Evolutionary conservation across 2,113 vertebrate species (phyloP).

Genomic region (Oenanthe melanoleuca): DNA sequence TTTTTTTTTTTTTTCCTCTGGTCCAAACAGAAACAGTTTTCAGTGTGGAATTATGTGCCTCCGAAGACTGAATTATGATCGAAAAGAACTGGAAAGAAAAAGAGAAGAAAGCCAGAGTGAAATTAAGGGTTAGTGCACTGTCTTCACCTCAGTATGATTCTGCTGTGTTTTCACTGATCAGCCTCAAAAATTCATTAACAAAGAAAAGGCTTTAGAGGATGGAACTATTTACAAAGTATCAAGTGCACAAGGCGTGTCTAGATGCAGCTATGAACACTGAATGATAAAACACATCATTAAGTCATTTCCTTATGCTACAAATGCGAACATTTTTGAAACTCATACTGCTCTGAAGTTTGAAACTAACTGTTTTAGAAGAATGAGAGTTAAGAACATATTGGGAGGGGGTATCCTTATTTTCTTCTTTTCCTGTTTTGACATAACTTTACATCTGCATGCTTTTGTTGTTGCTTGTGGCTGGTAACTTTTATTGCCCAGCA

Average conservation of each 20-base stretch:
- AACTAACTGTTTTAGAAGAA: background rate
- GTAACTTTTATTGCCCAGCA: background rate
- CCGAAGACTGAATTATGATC: slow-evolving; percentile 92
- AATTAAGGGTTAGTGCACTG: slow-evolving; percentile 76
- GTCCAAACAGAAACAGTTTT: slow-evolving; percentile 89
- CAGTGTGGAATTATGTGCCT: slow-evolving; percentile 98
- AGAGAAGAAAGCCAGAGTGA: slow-evolving; percentile 88
- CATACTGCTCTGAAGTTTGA: background rate
- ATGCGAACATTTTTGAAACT: background rate
- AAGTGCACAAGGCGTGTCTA: background rate
- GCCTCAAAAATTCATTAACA: background rate
- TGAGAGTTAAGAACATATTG: background rate
- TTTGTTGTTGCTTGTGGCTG: background rate
- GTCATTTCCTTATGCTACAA: background rate
- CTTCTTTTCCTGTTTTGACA: background rate
- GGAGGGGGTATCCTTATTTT: background rate
- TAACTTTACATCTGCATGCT: background rate
- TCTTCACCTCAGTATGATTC: background rate
- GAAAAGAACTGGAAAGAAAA: slow-evolving; percentile 90
- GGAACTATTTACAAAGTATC: background rate
- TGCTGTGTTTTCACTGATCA: background rate
- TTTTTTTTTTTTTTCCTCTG: background rate
- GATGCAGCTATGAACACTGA: background rate
- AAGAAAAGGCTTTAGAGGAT: background rate
- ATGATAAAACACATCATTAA: background rate